Evolutionary conservation across 2,113 vertebrate genomes (phyloP), one percentile per base, ranked within the genome.

Genomic region (Limnothrissa miodon): DNA sequence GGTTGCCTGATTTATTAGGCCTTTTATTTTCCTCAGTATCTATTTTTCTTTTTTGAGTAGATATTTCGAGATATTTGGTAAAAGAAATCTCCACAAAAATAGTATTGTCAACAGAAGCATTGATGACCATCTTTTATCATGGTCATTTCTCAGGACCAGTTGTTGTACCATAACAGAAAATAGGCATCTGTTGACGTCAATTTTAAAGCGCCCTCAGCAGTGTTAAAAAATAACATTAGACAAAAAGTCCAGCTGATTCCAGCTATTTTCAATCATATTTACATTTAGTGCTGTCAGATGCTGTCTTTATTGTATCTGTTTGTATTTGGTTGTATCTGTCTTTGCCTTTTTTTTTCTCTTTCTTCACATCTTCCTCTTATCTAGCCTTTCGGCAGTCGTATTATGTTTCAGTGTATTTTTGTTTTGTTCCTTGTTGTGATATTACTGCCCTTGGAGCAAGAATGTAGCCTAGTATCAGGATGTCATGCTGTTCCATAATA

Each of bases 391-490:
- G 36, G 25, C 33, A 70, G 62, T 70, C 62, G 23, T 7, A 39
- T 11, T 59, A n/a, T n/a, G n/a, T 23, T 23, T 42, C 25, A 5
- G 80, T 46, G 56, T n/a, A 53, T 81, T 36, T n/a, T 29, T 78
- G 45, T 81, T 39, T 21, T 87, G 78, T 87, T 21, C 39, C 17
- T 39, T 23, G n/a, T 83, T 83, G 80, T 85, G 42, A 39, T 85
- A 44, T 33, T 80, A 81, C 36, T 84, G 39, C 39, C 44, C 83
- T 29, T 7, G 11, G 11, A 6, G 45, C 79, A 81, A 81, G 10
- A 82, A 59, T 56, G 78, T 56, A 44, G 46, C 45, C 59, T 66
- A 29, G 59, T 78, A 19, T 89, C 85, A 90, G 83, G 78, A 89
- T 86, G 45, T 83, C 39, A 42, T 39, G 23, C 23, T 25, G 3